Percentiles rank a stretch among this genome's conserved stretches.
Conservation (phyloP, 2,888 invertebrate genomes). For the Megaustenia siamemsis region DNA sequence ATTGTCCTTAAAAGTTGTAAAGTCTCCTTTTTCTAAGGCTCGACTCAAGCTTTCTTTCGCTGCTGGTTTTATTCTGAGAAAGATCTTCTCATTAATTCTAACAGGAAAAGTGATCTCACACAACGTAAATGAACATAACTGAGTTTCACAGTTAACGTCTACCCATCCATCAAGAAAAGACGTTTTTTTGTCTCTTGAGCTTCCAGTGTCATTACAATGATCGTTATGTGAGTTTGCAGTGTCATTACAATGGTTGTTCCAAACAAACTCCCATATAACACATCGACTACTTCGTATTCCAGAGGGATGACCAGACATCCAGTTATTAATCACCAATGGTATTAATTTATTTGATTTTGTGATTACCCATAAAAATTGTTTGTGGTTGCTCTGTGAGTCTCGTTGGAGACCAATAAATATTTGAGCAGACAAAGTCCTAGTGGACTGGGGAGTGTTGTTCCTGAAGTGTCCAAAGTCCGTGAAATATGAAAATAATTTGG, state of each 20-base stretch:
- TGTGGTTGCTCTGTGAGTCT: too few relatives aligned
- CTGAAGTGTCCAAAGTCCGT: too few relatives aligned
- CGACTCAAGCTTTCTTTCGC: neutral
- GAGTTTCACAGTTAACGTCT: neutral
- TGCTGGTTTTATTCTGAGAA: neutral
- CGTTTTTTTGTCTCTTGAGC: too few relatives aligned
- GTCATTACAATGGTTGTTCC: neutral
- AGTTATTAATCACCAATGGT: neutral
- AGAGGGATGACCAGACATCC: slow-evolving; percentile 7
- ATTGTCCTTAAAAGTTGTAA: neutral
- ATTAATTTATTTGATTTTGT: neutral
- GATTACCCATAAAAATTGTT: too few relatives aligned
- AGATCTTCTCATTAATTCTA: neutral
- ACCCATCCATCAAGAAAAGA: neutral
- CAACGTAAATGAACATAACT: neutral
- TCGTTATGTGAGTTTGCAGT: neutral
- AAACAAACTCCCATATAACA: neutral
- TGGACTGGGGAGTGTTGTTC: too few relatives aligned
- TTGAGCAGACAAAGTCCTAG: too few relatives aligned
- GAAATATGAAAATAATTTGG: too few relatives aligned
- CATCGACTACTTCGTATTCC: neutral
- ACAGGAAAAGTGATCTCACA: neutral
- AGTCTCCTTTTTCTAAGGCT: neutral
- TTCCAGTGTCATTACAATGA: too few relatives aligned
- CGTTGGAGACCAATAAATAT: too few relatives aligned